Base-by-base conservation (phyloP, 2,797 vertebrate genomes). In the Menidia menidia region DNA sequence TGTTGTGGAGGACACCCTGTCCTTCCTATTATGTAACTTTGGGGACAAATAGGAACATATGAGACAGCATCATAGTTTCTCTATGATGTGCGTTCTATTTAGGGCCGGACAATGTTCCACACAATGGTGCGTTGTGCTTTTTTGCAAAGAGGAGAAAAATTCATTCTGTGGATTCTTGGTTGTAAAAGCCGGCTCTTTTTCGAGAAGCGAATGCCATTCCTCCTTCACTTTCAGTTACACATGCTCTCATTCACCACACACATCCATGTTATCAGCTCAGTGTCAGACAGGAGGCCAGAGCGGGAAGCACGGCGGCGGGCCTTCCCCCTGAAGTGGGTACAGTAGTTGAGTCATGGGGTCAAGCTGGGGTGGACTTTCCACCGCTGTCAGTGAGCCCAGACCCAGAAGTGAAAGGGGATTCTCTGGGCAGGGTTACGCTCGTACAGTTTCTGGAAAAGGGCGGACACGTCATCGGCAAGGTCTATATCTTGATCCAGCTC, bases 291-390 rank as follows among this genome's bases (percentile, higher is more conserved):
- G 68, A 25, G 60, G 58, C 11, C 56, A 51, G 66, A 82, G 79
- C 60, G 78, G 81, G 79, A 84, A 79, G 52, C 64, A n/a, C 31
- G 59, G n/a, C 7, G 0, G 4, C 2, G 14, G 59, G n/a, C 50
- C 73, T 84, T 76, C 58, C 65, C 68, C 3, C 54, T 60, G 68
- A 53, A 59, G 61, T 48, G 61, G 8, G 55, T 57, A 48, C 80
- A 75, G 74, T 39, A 55, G 35, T 42, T 71, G 70, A 82, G 73
- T 82, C 77, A 80, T 16, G 43, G 63, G 71, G 82, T 87, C 78
- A 71, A 60, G 66, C 76, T 25, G 32, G 16, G 52, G 51, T 39
- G 84, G 83, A 82, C 76, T 83, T 88, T 86, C 87, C 88, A 75
- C 47, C 65, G 19, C 66, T 82, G 71, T 71, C 45, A 64, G 11